Conservation (phyloP, 2,888 invertebrate species). For the Ennomos fuscantarius region DNA sequence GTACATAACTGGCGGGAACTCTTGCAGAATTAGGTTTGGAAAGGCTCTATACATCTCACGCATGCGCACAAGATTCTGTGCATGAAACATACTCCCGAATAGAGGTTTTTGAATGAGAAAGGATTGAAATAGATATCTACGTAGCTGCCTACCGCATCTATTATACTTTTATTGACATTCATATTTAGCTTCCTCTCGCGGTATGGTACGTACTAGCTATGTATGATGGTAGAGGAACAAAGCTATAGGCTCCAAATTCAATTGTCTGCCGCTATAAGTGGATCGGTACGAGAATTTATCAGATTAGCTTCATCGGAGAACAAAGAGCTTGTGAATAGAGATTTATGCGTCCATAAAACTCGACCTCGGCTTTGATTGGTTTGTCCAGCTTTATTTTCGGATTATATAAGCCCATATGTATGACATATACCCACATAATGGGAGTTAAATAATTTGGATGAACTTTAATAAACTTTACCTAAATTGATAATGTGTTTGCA, state of each 20-base stretch:
- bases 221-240: slow-evolving; percentile 9
- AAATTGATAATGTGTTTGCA: too few relatives aligned
- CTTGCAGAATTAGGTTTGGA: slow-evolving; percentile 45
- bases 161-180: slow-evolving; percentile 20
- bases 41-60: slow-evolving; percentile 48
- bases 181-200: slow-evolving; percentile 10
- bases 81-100: slow-evolving; percentile 37
- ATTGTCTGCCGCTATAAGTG: slow-evolving; percentile 2
- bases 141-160: slow-evolving; percentile 4
- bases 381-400: not conserved
- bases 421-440: too few relatives aligned
- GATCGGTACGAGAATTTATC: slow-evolving; percentile 17
- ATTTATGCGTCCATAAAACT: slow-evolving; percentile 13
- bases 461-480: too few relatives aligned
- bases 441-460: too few relatives aligned
- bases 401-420: too few relatives aligned
- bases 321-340: slow-evolving; percentile 19
- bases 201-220: slow-evolving; percentile 2
- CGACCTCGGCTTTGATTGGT: not conserved
- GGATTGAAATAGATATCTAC: slow-evolving; percentile 33
- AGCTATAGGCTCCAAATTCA: slow-evolving; percentile 5
- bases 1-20: slow-evolving; percentile 40
- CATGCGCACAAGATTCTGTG: slow-evolving; percentile 60
- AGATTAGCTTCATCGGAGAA: slow-evolving; percentile 19
- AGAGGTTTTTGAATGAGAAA: slow-evolving; percentile 52